These are phyloP conservation scores for Microcaecilia unicolor DNA, from an alignment of 2,797 vertebrate species.

Conservation along the genomic window DNA sequence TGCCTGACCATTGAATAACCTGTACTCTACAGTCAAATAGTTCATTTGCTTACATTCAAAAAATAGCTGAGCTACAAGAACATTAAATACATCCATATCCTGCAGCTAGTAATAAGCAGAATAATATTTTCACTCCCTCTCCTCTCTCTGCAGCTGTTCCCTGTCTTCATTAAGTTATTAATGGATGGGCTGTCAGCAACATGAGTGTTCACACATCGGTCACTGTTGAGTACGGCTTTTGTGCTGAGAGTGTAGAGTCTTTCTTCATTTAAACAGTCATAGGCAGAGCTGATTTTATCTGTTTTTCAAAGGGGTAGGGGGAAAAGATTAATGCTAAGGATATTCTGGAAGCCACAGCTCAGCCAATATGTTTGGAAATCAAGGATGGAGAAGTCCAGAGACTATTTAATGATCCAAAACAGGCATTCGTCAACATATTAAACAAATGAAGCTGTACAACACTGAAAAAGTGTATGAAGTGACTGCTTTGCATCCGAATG, in stretches of 20 bases:
- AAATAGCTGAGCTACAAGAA: slow-evolving; percentile 19
- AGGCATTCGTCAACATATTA: too few relatives aligned
- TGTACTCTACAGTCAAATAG: slow-evolving; percentile 1
- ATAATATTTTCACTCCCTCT: background rate
- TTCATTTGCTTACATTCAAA: slow-evolving; percentile 23
- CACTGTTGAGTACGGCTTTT: fast-evolving
- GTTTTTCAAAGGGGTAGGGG: background rate
- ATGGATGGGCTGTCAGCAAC: slow-evolving; percentile 15
- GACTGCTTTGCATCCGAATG: too few relatives aligned
- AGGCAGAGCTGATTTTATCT: background rate
- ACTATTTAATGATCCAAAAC: too few relatives aligned
- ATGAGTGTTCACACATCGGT: background rate
- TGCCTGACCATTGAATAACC: slow-evolving; percentile 6
- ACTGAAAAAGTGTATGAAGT: too few relatives aligned
- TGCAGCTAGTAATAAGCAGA: too few relatives aligned
- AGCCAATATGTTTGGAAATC: too few relatives aligned
- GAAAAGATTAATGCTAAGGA: background rate
- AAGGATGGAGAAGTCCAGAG: too few relatives aligned
- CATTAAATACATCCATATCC: slow-evolving; percentile 9
- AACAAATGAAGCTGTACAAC: too few relatives aligned
- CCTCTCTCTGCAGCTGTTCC: slow-evolving; percentile 18
- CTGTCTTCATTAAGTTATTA: slow-evolving; percentile 1
- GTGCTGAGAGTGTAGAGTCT: background rate
- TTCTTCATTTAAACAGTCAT: fast-evolving
- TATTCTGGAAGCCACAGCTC: too few relatives aligned